These are phyloP conservation scores for Riparia riparia DNA, from an alignment of 2,113 vertebrate genomes.

Conservation along the genomic window DNA sequence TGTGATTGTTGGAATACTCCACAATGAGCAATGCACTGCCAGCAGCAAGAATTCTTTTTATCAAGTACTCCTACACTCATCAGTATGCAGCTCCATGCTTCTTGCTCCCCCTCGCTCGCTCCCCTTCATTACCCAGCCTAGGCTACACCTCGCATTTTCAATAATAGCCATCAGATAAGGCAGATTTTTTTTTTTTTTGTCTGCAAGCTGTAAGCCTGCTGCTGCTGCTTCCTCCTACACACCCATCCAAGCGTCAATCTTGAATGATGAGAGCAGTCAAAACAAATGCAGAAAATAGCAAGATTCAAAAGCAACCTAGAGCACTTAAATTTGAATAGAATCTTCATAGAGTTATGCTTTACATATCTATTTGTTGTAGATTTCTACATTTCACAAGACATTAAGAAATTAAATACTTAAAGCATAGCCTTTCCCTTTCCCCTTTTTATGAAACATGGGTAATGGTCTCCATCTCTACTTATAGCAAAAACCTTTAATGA, in stretches of 20 bases:
- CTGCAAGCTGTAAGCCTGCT: conserved; percentile 85
- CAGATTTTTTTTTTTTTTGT: conserved; percentile 89
- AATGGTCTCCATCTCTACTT: conserved; percentile 43
- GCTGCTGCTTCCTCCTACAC: conserved; percentile 87
- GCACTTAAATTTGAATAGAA: conserved; percentile 78
- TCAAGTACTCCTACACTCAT: conserved; percentile 99
- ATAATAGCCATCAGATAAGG: conserved; percentile 93
- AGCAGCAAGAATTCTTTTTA: conserved; percentile 93
- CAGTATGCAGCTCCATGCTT: conserved; percentile 94
- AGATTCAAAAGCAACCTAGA: conserved; percentile 79
- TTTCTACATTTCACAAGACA: conserved; percentile 74
- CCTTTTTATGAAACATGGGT: conserved; percentile 19
- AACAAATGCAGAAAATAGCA: conserved; percentile 86
- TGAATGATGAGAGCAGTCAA: conserved; percentile 85
- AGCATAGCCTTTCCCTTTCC: conserved; percentile 31
- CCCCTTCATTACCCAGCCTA: conserved; percentile 86
- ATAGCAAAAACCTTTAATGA: conserved; percentile 33
- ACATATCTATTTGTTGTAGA: conserved; percentile 76
- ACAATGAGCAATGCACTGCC: conserved; percentile 87
- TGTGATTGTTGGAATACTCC: conserved; percentile 86
- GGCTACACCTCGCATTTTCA: conserved; percentile 89
- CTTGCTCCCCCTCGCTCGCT: conserved; percentile 82
- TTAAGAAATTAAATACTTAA: conserved; percentile 64
- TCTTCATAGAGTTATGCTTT: conserved; percentile 71
- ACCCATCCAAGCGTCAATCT: conserved; percentile 85